Evolutionary conservation across 2,113 vertebrate species (phyloP), one percentile per base, ranked within the genome.

Genomic region (Limnothrissa miodon): DNA sequence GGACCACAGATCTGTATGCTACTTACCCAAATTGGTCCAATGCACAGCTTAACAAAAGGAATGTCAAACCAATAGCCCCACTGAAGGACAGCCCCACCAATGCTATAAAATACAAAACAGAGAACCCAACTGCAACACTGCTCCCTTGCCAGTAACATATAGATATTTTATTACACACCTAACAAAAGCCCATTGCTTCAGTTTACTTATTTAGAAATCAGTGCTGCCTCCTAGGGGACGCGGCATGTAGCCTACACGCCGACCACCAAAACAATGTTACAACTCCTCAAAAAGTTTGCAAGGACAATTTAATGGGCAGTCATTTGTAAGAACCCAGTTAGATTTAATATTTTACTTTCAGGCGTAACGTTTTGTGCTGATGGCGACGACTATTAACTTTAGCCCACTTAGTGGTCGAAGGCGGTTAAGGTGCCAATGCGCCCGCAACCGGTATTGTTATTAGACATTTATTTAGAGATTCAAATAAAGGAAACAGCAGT

Each of bases 31-130:
- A 99, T 39, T 94, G 91, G 79, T 98, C 95, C 92, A 98, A 89
- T 82, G 94, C 97, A 92, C 98, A 99, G 86, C 97, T 96, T 92
- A 99, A 92, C 90, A 99, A 96, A 25, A 99, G 97, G 90, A 99
- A 98, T 0, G 97, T 99, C 86, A 99, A 91, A 25, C 98, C 98
- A 82, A 99, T 96, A 86, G 97, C 97, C 56, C 97, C 97, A 85
- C 95, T 97, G 90, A 99, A 99, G 42, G 98, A 99, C 85, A 99
- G 92, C 0, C 90, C 96, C 83, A 99, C 97, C 74, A 99, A 94
- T 89, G 96, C 98, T 99, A 92, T 74, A 91, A 87, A 25, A 87
- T 85, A 80, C 33, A 45, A 23, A 39, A 56, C 33, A 81, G 11
- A 59, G 10, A 23, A 19, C 19, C 19, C 51, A 56, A 19, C 2